Conservation (phyloP, 2,888 invertebrate species). For the Polyploca ridens region DNA sequence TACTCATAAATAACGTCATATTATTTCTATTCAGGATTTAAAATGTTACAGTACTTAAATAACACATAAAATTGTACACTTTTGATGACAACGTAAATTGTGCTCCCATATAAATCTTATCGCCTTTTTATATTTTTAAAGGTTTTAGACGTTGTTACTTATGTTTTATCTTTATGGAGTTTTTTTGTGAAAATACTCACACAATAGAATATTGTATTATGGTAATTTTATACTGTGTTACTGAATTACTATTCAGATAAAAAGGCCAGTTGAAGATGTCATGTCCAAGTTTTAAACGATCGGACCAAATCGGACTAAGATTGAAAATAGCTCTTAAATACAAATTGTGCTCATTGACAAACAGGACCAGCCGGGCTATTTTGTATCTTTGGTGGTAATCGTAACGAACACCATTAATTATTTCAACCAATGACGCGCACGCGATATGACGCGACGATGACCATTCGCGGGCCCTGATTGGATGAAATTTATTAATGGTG, state of each 20-base stretch:
- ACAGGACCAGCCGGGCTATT: too few species aligned
- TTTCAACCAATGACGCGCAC: too few species aligned
- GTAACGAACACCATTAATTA: too few species aligned
- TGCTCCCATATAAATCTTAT: conserved; percentile 37
- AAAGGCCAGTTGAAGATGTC: not conserved
- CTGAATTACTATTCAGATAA: not conserved
- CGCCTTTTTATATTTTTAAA: conserved; percentile 37
- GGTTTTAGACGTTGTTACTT: conserved; percentile 30
- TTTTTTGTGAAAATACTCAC: conserved; percentile 18
- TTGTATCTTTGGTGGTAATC: too few species aligned
- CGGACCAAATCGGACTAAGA: not conserved
- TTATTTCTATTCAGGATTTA: conserved; percentile 19
- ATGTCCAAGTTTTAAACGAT: not conserved
- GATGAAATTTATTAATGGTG: too few species aligned
- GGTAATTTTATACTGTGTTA: not conserved
- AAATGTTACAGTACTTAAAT: conserved; percentile 2
- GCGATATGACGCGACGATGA: too few species aligned
- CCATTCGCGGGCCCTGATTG: too few species aligned
- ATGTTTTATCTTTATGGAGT: conserved; percentile 25
- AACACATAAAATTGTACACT: conserved; percentile 27
- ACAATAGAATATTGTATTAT: not conserved
- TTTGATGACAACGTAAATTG: conserved; percentile 39
- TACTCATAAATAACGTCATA: not conserved
- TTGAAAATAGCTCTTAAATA: not conserved
- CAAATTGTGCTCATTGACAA: not conserved